Evolutionary conservation across 1,140 invertebrate species (phyloP), one percentile per base, ranked within the genome.

Genomic region (Atta texana): DNA sequence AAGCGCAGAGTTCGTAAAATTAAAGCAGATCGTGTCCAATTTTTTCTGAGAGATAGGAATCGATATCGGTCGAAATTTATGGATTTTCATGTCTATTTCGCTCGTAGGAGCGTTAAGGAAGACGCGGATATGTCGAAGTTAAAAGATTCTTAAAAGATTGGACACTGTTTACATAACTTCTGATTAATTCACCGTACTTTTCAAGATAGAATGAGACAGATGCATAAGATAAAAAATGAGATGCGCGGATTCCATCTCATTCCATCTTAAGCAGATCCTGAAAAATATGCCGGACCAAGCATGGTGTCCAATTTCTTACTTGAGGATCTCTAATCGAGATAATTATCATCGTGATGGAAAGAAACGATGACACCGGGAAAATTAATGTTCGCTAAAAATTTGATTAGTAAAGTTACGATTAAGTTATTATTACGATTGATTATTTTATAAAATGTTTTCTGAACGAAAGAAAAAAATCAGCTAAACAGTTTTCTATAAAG

Each of bases 21-120:
- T 89, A 75, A 90, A 89, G 77, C 55, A 61, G 85, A 87, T 3
- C 59, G 21, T 34, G 81, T 31, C 31, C 14, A 61, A 61, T 28
- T 57, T 28, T 14, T 28, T 14, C 31, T 34, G 44, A 21, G 31
- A 72, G 72, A 84, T 8, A 10, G 51, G 1, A 55, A 16, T 61
- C 80, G 24, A 72, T 21, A 24, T 2, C 55, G 55, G 18, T 84
- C 55, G 24, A 63, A 49, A n/a, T 61, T 55, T 16, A 68, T 12
- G 18, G 24, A 5, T 68, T 21, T 44, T 53, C 28, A 3, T 14
- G 0, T 53, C 18, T 3, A 6, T 21, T 10, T 12, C 10, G 10
- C 1, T 49, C 16, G 21, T n/a, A 51, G 7, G 21, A 8, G 28
- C 14, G 16, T 81, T 59, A 49, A 72, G n/a, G 18, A 8, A 55